A percentile compares a stretch with the other conserved stretches of the same genome.
Conservation (phyloP, 2,113 vertebrate species). For the Perca flavescens region DNA sequence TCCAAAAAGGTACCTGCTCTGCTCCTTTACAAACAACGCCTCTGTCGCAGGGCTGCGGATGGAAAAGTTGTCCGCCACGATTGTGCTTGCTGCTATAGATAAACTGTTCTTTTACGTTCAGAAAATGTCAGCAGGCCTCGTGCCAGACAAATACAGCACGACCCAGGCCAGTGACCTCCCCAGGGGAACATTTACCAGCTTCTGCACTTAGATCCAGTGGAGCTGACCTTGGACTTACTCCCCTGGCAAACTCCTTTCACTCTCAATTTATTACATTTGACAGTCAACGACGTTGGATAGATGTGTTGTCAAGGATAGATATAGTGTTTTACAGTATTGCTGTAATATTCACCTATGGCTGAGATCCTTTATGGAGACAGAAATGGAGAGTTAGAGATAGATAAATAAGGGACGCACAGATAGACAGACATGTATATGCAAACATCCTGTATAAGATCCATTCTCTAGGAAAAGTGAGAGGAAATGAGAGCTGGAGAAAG, state of each 20-base stretch:
- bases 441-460: conserved; percentile 5
- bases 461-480: conserved; percentile 18
- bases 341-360: conserved; percentile 8
- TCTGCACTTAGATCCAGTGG: conserved; percentile 64
- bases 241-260: conserved; percentile 58
- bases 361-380: background rate
- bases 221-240: conserved; percentile 72
- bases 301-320: conserved; percentile 47
- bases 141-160: conserved; percentile 59
- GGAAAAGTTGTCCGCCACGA: conserved; percentile 63
- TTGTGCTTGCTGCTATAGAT: conserved; percentile 40
- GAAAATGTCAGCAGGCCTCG: conserved; percentile 47
- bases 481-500: background rate
- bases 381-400: background rate
- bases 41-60: conserved; percentile 17
- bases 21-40: conserved; percentile 32
- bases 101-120: conserved; percentile 56
- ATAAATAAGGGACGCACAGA: background rate
- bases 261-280: conserved; percentile 68
- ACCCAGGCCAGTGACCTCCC: conserved; percentile 66
- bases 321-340: conserved; percentile 12
- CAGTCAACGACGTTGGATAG: conserved; percentile 53
- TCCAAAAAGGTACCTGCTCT: conserved; percentile 46
- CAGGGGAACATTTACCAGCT: conserved; percentile 71
- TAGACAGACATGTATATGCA: background rate